Evolutionary conservation across 2,888 invertebrate genomes (phyloP), one percentile per base, ranked within the genome.

Genomic region (Xestia c-nigrum): DNA sequence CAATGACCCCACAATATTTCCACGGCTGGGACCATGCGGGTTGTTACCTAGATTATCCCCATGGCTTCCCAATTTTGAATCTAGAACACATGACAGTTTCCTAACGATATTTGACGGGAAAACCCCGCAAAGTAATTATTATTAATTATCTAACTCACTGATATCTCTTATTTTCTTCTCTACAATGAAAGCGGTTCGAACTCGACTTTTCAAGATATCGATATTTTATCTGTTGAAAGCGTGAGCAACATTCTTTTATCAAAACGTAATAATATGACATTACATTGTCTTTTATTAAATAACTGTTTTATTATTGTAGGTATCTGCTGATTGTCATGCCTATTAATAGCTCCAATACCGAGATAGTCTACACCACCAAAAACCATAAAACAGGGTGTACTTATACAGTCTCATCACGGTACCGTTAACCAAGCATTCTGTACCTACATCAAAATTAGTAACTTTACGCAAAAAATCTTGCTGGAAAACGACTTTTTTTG

Each of bases 131-230:
- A 31, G 31, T 31, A 31, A n/a, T 57, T 38, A 3, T n/a, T n/a
- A 68, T 3, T 66, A 31, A 24, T 40, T 16, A 65, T 47, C 19
- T 55, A 47, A 16, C n/a, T 9, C 16, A 31, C 66, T 2, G 38
- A 43, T 1, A n/a, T n/a, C 24, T 74, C n/a, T 63, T 1, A 43
- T 61, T 50, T 70, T 50, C 57, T 64, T 21, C 21, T 31, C 72
- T 69, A 47, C 50, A 38, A 74, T 57, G 40, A 70, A 83, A 83
- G 57, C 72, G 52, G 82, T 83, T 82, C 10, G 10, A 74, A 70
- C 84, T 65, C 0, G 83, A 57, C 2, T 69, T 16, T 24, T 59
- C 72, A 46, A 74, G 74, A 74, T 57, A 72, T 19, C 50, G 50
- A 73, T 73, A 70, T 38, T 40, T 14, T n/a, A 67, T 55, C 40